Evolutionary conservation across 2,113 vertebrate species (phyloP), one percentile per base, ranked within the genome.

Genomic region (Oceanodroma tethys): DNA sequence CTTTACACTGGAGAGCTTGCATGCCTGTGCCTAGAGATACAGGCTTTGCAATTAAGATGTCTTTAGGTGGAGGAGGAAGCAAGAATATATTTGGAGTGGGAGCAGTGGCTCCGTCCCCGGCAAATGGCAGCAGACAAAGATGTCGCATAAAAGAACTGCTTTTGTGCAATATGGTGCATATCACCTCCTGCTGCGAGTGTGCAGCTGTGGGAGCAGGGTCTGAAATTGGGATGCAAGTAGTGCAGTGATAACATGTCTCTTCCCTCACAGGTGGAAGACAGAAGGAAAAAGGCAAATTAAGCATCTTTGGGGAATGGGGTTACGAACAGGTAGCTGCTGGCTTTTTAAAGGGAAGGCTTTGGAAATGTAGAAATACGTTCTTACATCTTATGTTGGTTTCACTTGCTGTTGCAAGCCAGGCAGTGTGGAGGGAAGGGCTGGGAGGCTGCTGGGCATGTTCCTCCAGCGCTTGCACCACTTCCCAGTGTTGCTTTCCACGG

Each of bases 71-170:
- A 82, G 68, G 40, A 70, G 53, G 86, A 62, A 72, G 88, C n/a
- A 62, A 76, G 70, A 66, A 45, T 47, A 12, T 10, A 6, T 78
- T 53, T 29, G 48, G 42, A 36, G 43, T n/a, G 38, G 76, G 43
- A 45, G 17, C 48, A 62, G 90, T 67, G 40, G 60, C 26, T 53
- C 19, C 9, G 10, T 43, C 32, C 71, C 34, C 59, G 62, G 88
- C 76, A 97, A 97, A 93, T 79, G 91, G 97, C 97, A 96, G 97
- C 89, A 95, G 73, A 81, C 36, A 80, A 60, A 93, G 86, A 19
- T 1, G 0, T 16, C 0, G 0, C 1, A 6, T 27, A 5, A 34
- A 89, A 56, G 29, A 81, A 50, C 45, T 43, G 2, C 34, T 67
- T 32, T 52, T 26, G 25, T 63, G 48, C 70, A 43, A 0, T 2